Evolutionary conservation across 2,113 vertebrate genomes (phyloP).

Genomic region (Aptenodytes forsteri): DNA sequence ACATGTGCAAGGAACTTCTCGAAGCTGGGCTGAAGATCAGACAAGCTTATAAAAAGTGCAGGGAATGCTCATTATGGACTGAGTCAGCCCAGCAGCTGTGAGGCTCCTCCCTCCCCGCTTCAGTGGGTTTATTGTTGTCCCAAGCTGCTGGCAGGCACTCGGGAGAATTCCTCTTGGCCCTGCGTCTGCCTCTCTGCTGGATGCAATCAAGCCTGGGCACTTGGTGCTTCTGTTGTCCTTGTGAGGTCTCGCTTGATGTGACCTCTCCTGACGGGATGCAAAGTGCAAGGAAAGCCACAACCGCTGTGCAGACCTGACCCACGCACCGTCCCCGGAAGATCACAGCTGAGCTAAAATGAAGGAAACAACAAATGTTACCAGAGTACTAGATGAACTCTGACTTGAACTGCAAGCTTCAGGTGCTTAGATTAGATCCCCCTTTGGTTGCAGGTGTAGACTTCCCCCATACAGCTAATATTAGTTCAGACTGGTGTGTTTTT

Average conservation of each 20-base stretch:
- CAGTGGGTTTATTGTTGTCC: neutral
- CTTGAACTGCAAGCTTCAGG: neutral
- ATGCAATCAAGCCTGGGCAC: neutral
- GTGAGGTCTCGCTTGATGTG: neutral
- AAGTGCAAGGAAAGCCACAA: neutral
- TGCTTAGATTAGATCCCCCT: neutral
- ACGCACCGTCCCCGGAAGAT: neutral
- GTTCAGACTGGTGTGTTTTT: neutral
- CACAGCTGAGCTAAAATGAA: neutral
- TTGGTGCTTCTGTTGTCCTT: neutral
- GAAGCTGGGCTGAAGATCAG: neutral
- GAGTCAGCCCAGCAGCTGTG: neutral
- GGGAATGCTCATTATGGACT: neutral
- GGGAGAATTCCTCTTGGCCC: neutral
- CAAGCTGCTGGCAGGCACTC: neutral
- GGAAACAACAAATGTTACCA: neutral
- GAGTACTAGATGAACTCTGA: rapidly evolving
- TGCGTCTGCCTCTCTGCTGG: neutral
- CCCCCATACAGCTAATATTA: neutral
- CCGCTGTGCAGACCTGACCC: neutral
- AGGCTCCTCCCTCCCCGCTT: neutral
- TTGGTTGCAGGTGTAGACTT: neutral
- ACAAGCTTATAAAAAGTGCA: neutral
- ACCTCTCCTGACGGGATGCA: neutral
- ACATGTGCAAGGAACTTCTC: neutral